These are phyloP conservation scores for Lampris incognitus DNA, from an alignment of 2,113 vertebrate species.

Conservation along the genomic window DNA sequence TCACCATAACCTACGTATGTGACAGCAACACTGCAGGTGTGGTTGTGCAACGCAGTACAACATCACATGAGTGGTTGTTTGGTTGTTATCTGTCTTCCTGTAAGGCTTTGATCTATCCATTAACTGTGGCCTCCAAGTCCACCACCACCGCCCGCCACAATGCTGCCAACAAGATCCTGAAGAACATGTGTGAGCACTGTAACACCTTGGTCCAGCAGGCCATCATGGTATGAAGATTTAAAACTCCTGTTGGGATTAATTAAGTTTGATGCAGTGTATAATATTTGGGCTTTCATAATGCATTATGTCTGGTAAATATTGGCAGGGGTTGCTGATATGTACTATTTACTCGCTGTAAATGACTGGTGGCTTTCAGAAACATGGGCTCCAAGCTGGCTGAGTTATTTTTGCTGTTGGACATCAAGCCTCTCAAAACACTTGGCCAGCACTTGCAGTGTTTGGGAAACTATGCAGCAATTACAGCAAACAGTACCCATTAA, in stretches of 20 bases:
- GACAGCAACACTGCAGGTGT: too few species aligned
- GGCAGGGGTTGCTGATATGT: too few species aligned
- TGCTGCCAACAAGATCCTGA: conserved; percentile 97
- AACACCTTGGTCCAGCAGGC: conserved; percentile 98
- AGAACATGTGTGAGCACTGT: conserved; percentile 99
- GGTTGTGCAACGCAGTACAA: not conserved
- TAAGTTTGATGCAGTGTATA: not conserved
- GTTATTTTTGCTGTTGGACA: too few species aligned
- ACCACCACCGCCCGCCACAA: conserved; percentile 97
- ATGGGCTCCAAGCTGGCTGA: too few species aligned
- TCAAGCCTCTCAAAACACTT: too few species aligned
- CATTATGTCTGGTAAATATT: too few species aligned
- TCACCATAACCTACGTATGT: not conserved
- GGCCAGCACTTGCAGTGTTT: too few species aligned
- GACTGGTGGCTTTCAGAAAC: too few species aligned
- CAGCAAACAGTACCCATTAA: too few species aligned
- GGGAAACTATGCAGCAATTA: too few species aligned
- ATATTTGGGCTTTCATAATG: too few species aligned
- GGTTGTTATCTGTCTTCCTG: conserved; percentile 17
- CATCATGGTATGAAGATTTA: conserved; percentile 89
- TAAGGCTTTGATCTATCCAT: conserved; percentile 96
- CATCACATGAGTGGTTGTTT: not conserved
- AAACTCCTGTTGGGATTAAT: not conserved
- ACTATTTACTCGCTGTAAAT: too few species aligned
- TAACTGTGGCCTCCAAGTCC: conserved; percentile 98